These are phyloP conservation scores for Aeoliscus strigatus DNA, from an alignment of 2,797 vertebrate species.

Conservation along the genomic window DNA sequence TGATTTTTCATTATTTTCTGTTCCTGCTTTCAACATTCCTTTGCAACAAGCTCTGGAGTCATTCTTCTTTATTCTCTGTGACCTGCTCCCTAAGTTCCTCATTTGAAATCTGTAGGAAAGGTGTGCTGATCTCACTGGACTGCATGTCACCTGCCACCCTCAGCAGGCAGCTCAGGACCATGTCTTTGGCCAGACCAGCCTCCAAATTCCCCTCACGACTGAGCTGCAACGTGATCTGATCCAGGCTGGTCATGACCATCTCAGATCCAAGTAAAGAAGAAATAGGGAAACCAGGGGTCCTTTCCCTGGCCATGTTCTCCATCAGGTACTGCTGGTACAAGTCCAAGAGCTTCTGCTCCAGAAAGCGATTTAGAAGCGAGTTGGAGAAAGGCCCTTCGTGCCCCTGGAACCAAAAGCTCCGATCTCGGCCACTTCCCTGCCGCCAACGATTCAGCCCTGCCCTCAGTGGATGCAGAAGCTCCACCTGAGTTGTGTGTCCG, in stretches of 20 bases:
- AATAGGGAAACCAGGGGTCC: constrained; percentile 51
- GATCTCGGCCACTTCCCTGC: constrained; percentile 75
- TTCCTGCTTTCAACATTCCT: too few species aligned
- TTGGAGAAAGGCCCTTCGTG: constrained; percentile 87
- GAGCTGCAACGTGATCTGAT: constrained; percentile 90
- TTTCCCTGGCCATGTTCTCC: constrained; percentile 77
- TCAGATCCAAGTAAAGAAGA: constrained; percentile 86
- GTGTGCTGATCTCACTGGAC: constrained; percentile 92
- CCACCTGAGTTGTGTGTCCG: constrained; percentile 37
- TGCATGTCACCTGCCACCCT: constrained; percentile 83
- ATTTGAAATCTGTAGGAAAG: constrained; percentile 88
- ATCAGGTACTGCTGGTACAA: constrained; percentile 92
- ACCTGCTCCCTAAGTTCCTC: constrained; percentile 55
- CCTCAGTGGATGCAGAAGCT: constrained; percentile 49
- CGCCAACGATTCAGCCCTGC: constrained; percentile 80
- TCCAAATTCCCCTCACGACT: constrained; percentile 89
- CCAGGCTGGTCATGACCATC: constrained; percentile 85
- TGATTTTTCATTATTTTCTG: too few species aligned
- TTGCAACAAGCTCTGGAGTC: too few species aligned
- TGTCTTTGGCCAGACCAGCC: constrained; percentile 86
- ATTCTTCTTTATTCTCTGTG: constrained; percentile 18
- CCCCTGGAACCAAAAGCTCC: constrained; percentile 80
- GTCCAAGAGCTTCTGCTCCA: constrained; percentile 90
- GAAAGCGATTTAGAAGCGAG: constrained; percentile 86
- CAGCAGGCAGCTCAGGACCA: constrained; percentile 87